These are phyloP conservation scores for Cepaea hortensis DNA, from an alignment of 2,888 invertebrate genomes.

Conservation along the genomic window DNA sequence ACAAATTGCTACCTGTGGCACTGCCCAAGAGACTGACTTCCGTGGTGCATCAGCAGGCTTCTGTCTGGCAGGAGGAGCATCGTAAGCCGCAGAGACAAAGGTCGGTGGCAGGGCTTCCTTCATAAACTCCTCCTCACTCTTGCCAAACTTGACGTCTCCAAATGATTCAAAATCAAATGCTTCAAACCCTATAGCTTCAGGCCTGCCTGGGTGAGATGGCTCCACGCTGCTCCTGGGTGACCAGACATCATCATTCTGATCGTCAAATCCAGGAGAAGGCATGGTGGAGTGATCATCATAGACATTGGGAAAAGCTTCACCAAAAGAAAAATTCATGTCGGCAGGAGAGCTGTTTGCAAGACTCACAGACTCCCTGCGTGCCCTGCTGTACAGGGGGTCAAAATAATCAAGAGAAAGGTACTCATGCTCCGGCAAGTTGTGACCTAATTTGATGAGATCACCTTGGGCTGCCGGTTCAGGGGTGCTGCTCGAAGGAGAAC, in stretches of 20 bases:
- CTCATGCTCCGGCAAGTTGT: conserved; percentile 57
- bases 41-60: conserved; percentile 15
- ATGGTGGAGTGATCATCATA: neutral
- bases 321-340: conserved; percentile 51
- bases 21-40: conserved; percentile 35
- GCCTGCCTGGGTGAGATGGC: neutral
- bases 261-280: neutral
- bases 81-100: conserved; percentile 36
- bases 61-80: neutral
- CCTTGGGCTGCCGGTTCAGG: conserved; percentile 34
- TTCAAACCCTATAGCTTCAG: conserved; percentile 46
- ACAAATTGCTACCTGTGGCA: conserved; percentile 25
- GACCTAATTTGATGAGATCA: conserved; percentile 60
- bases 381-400: conserved; percentile 67
- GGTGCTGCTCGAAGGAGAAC: neutral
- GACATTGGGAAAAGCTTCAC: conserved; percentile 55
- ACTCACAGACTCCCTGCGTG: conserved; percentile 61
- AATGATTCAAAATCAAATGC: conserved; percentile 45
- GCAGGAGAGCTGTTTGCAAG: neutral
- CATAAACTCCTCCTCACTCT: conserved; percentile 43
- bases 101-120: neutral
- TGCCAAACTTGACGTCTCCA: conserved; percentile 37
- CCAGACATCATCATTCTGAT: conserved; percentile 40
- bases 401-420: conserved; percentile 69
- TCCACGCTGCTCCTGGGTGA: neutral